Evolutionary conservation across 2,113 vertebrate genomes (phyloP).

Genomic region (Pavo muticus): DNA sequence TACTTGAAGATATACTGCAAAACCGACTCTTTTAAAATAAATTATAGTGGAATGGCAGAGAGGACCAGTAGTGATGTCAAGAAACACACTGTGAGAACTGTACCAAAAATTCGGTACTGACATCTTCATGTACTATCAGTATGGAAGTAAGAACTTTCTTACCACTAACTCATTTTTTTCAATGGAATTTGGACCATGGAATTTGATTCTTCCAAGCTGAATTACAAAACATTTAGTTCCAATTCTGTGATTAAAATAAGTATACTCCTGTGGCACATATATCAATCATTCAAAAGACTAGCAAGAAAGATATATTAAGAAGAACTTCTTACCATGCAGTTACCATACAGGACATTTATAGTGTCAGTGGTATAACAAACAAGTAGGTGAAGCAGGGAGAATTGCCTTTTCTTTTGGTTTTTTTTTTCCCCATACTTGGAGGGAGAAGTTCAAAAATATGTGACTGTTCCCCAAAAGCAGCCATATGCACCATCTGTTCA

Average conservation of each 20-base stretch:
- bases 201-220: neutral
- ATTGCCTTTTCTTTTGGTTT: accelerated
- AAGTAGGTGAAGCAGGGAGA: neutral
- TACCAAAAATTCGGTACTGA: neutral
- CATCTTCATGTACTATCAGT: neutral
- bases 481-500: neutral
- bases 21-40: neutral
- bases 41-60: neutral
- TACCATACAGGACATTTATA: neutral
- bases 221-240: neutral
- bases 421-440: accelerated
- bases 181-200: neutral
- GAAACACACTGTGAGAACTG: neutral
- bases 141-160: neutral
- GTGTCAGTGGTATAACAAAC: neutral
- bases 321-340: neutral
- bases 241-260: neutral
- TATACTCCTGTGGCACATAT: neutral
- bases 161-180: neutral
- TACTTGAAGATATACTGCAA: neutral
- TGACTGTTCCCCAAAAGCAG: neutral
- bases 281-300: neutral
- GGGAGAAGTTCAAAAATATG: neutral
- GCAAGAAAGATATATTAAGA: neutral
- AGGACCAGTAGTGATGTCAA: neutral